These are phyloP conservation scores for Chalcis sispes DNA, from an alignment of 2,888 invertebrate species.

Conservation along the genomic window DNA sequence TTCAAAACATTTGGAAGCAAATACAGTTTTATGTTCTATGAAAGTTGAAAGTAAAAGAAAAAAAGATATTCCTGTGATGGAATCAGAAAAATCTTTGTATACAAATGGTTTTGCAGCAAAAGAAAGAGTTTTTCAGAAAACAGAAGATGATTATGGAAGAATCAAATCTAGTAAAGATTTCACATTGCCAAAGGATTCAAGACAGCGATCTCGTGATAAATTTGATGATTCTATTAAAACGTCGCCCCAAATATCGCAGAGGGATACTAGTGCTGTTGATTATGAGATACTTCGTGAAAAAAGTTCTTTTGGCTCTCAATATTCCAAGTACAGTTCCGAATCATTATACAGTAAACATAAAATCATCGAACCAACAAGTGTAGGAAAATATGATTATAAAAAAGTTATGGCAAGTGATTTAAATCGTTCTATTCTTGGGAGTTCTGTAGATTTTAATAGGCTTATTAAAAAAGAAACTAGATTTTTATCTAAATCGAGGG, in stretches of 20 bases:
- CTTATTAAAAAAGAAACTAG: slow-evolving; percentile 56
- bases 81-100: neutral
- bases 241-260: no score
- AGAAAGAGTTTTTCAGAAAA: neutral
- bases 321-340: slow-evolving; percentile 12
- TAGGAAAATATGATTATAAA: slow-evolving; percentile 18
- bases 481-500: slow-evolving; percentile 46
- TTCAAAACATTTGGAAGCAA: no score
- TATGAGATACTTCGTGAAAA: neutral
- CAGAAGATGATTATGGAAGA: neutral
- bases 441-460: slow-evolving; percentile 47
- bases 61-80: neutral
- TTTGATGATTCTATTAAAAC: no score
- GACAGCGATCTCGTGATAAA: no score
- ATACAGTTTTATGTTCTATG: no score
- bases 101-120: neutral
- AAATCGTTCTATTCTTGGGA: slow-evolving; percentile 4
- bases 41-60: neutral
- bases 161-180: no score
- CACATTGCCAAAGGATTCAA: no score
- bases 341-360: slow-evolving; percentile 16
- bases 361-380: slow-evolving; percentile 8
- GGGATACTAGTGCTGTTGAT: neutral
- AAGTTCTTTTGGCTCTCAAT: neutral
- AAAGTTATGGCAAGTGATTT: neutral